Conservation (phyloP, 2,888 invertebrate genomes). For the Ommatoiulus sabulosus region DNA sequence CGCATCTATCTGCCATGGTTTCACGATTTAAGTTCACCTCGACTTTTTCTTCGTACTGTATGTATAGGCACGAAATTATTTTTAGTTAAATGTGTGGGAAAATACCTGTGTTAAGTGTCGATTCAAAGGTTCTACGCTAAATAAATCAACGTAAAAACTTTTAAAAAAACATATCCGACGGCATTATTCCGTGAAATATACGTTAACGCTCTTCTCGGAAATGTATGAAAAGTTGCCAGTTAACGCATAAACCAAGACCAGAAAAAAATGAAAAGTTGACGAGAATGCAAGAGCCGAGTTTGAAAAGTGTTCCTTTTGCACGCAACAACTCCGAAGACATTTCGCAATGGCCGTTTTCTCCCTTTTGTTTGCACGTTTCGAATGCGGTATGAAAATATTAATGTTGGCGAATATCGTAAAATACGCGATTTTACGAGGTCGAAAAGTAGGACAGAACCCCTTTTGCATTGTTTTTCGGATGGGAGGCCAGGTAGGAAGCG, state of each 20-base stretch:
- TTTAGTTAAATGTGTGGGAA: not conserved
- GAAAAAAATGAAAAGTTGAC: not conserved
- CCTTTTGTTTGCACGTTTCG: not conserved
- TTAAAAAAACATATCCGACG: not conserved
- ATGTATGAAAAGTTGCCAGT: not conserved
- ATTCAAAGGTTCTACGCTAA: not conserved
- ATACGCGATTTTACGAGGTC: not conserved
- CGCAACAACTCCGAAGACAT: not conserved
- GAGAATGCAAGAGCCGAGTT: not conserved
- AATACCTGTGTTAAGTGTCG: not conserved
- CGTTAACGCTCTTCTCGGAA: not conserved
- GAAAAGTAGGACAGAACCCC: not conserved
- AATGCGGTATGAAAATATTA: not conserved
- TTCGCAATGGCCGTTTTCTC: not conserved
- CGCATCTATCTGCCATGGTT: too few relatives aligned
- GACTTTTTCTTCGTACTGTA: too few relatives aligned
- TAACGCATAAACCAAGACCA: not conserved
- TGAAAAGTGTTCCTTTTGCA: constrained; percentile 1
- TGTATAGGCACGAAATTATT: not conserved
- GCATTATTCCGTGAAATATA: not conserved
- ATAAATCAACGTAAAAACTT: not conserved
- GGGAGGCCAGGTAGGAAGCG: constrained; percentile 26
- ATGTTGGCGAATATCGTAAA: not conserved
- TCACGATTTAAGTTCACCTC: too few relatives aligned
- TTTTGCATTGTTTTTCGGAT: not conserved